Conservation (phyloP, 2,888 invertebrate genomes). For the Drosophila setosimentum region DNA sequence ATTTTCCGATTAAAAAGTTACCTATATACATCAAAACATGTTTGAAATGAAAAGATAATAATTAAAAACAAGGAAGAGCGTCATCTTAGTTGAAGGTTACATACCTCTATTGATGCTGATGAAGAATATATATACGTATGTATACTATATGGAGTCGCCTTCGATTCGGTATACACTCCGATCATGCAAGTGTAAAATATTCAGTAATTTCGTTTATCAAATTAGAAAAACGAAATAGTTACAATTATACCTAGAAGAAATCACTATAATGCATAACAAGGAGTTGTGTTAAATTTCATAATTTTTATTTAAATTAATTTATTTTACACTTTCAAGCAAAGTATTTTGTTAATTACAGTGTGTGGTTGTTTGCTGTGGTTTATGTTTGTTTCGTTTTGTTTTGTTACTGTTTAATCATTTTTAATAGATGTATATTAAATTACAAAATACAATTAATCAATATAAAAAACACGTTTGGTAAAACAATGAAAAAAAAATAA, state of each 20-base stretch:
- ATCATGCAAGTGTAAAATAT: neutral
- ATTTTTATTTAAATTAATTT: constrained; percentile 77
- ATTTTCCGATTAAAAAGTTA: neutral
- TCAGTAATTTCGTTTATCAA: neutral
- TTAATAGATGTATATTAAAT: constrained; percentile 44
- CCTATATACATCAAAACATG: neutral
- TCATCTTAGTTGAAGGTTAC: neutral
- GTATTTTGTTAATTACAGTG: constrained; percentile 73
- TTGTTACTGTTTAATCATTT: constrained; percentile 41
- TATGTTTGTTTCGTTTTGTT: constrained; percentile 48
- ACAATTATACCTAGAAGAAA: neutral
- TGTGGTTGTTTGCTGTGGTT: constrained; percentile 52
- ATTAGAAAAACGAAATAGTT: neutral
- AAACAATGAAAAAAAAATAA: constrained; percentile 44
- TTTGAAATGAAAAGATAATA: neutral
- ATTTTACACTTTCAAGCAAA: constrained; percentile 75
- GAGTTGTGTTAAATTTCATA: constrained; percentile 59
- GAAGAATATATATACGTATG: neutral
- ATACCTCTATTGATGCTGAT: neutral
- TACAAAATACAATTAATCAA: constrained; percentile 56
- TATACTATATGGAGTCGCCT: neutral
- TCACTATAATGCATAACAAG: neutral
- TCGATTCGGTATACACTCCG: neutral
- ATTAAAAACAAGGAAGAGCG: neutral
- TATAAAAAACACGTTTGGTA: constrained; percentile 49